phyloP scores from a whole-genome alignment of 2,888 invertebrate species.

The Eubasilissa splendida region DNA sequence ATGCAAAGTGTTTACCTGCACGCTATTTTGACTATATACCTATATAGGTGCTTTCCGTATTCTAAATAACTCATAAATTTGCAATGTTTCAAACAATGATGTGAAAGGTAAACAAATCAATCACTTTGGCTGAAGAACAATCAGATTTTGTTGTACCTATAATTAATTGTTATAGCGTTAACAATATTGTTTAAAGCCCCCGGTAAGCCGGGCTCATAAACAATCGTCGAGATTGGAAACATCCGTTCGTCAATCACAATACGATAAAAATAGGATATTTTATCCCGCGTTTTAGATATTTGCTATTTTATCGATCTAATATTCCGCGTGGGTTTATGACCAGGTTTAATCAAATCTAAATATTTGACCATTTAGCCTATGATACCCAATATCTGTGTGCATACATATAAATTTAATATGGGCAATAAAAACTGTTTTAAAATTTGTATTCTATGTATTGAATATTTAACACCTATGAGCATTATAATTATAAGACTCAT shows the following conservation, averaged over 20 bases:
- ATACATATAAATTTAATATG: too few relatives aligned
- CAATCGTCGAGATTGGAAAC: slow-evolving; percentile 20
- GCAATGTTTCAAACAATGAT: slow-evolving; percentile 27
- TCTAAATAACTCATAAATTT: neutral
- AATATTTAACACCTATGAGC: too few relatives aligned
- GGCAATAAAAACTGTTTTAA: too few relatives aligned
- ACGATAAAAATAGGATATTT: too few relatives aligned
- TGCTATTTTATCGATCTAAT: neutral
- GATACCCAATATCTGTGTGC: too few relatives aligned
- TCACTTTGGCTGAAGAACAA: slow-evolving; percentile 31
- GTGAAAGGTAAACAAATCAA: slow-evolving; percentile 20
- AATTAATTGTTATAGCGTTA: slow-evolving; percentile 19
- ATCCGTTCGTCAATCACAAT: slow-evolving; percentile 29
- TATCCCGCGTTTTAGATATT: neutral
- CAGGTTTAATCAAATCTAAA: too few relatives aligned
- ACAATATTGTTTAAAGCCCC: neutral
- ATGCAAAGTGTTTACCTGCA: too few relatives aligned
- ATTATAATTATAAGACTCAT: too few relatives aligned
- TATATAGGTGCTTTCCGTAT: neutral
- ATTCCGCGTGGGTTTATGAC: too few relatives aligned
- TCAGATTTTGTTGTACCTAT: slow-evolving; percentile 19
- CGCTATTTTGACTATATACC: neutral
- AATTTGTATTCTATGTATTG: too few relatives aligned
- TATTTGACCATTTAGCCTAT: too few relatives aligned
- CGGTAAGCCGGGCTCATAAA: slow-evolving; percentile 2